phyloP scores from a whole-genome alignment of 1,140 invertebrate species.

The Lutraria rhynchaena region DNA sequence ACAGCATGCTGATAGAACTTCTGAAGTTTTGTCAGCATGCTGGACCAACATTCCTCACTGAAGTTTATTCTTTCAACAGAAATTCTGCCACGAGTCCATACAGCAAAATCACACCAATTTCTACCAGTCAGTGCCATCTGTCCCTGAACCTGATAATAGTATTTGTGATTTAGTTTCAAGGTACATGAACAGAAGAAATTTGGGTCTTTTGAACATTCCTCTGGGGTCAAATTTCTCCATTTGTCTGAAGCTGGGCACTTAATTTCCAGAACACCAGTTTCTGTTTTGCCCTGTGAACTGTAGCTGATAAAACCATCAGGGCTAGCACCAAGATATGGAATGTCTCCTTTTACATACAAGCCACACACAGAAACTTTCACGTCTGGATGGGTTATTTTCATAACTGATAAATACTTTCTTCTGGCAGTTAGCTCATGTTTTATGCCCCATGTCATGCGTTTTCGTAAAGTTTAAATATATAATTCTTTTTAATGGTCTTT shows the following conservation, averaged over 20 bases:
- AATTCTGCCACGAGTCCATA: too few relatives aligned
- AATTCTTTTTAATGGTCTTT: neutral
- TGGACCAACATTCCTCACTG: too few relatives aligned
- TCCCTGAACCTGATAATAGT: too few relatives aligned
- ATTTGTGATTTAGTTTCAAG: too few relatives aligned
- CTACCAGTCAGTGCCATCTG: too few relatives aligned
- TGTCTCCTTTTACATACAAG: neutral
- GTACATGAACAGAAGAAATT: conserved; percentile 48
- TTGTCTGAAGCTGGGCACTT: conserved; percentile 42
- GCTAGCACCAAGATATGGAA: conserved; percentile 35
- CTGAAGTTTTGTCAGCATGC: too few relatives aligned
- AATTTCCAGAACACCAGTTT: conserved; percentile 51
- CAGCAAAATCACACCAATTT: too few relatives aligned
- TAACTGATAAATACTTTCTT: neutral
- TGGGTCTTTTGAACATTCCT: conserved; percentile 31
- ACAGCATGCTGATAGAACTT: too few relatives aligned
- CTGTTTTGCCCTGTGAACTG: neutral
- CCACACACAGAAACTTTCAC: conserved; percentile 8
- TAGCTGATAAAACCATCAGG: conserved; percentile 40
- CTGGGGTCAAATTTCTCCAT: conserved; percentile 20
- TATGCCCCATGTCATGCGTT: conserved; percentile 21
- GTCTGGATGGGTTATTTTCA: conserved; percentile 1
- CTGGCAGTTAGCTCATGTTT: conserved; percentile 29
- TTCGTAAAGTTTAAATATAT: neutral
- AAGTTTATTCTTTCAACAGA: too few relatives aligned